Percentiles rank a stretch among this genome's conserved stretches.
These are phyloP conservation scores for Bergia sp. DNA, from an alignment of 92 coral and sea anemone species.

Conservation along the genomic window DNA sequence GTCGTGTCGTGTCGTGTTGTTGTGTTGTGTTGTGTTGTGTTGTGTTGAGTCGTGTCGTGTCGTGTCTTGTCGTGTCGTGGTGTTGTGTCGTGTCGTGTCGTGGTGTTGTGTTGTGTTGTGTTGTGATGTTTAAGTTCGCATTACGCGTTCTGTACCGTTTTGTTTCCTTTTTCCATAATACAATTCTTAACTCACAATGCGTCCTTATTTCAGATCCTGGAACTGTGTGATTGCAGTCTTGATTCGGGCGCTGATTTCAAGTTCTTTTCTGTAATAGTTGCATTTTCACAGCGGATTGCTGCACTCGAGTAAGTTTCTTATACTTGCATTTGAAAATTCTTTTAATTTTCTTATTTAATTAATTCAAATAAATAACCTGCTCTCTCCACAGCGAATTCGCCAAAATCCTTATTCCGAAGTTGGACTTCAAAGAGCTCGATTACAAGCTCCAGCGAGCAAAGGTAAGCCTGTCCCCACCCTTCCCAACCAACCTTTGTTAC, in stretches of 20 bases:
- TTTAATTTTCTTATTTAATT: background rate
- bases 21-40: background rate
- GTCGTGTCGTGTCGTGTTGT: background rate
- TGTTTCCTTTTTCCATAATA: background rate
- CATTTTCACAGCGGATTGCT: slow-evolving; percentile 91
- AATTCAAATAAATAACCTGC: background rate
- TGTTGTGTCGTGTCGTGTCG: background rate
- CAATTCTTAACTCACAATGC: background rate
- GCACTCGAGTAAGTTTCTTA: slow-evolving; percentile 80
- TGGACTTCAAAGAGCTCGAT: slow-evolving; percentile 91
- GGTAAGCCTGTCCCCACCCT: slow-evolving; percentile 51
- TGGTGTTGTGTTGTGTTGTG: background rate
- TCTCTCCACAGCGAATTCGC: slow-evolving; percentile 79
- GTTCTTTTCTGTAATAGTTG: slow-evolving; percentile 93
- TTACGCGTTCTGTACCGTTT: background rate
- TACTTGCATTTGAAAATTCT: background rate
- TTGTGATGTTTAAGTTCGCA: background rate
- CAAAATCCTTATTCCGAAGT: slow-evolving; percentile 81
- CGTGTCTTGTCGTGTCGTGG: background rate
- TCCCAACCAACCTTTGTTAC: no score
- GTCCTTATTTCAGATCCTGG: slow-evolving; percentile 64
- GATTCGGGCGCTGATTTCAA: slow-evolving; percentile 90
- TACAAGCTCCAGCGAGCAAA: slow-evolving; percentile 84
- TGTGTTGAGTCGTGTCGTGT: background rate
- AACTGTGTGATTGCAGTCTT: slow-evolving; percentile 88